These are phyloP conservation scores for Vanessa cardui DNA, from an alignment of 2,888 invertebrate species.

Conservation along the genomic window DNA sequence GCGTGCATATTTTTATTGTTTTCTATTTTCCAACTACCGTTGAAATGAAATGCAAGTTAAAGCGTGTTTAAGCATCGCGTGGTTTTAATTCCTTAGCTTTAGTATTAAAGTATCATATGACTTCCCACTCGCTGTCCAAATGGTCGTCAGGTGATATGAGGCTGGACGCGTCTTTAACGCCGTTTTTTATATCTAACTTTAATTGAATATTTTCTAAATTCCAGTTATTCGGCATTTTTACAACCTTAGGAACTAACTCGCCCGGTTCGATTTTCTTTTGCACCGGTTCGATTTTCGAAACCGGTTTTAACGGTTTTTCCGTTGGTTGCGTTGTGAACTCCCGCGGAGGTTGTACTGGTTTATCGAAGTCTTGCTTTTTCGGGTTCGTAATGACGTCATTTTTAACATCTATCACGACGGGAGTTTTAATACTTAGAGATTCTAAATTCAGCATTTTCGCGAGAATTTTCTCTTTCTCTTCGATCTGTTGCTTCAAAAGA, in stretches of 20 bases:
- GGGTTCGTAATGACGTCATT: conserved; percentile 21
- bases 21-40: not conserved
- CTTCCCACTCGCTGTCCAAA: conserved; percentile 75
- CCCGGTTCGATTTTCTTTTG: conserved; percentile 33
- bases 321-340: conserved; percentile 16
- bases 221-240: conserved; percentile 83
- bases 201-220: conserved; percentile 79
- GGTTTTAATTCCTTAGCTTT: not conserved
- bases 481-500: conserved; percentile 87
- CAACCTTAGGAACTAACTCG: conserved; percentile 74
- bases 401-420: conserved; percentile 30
- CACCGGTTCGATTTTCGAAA: conserved; percentile 30
- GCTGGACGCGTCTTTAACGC: conserved; percentile 51
- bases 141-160: conserved; percentile 68
- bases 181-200: conserved; percentile 62
- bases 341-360: conserved; percentile 30
- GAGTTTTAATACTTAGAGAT: conserved; percentile 63
- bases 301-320: conserved; percentile 26
- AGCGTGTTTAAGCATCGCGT: conserved; percentile 26
- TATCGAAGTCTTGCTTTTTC: conserved; percentile 23
- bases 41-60: not conserved
- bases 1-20: not conserved
- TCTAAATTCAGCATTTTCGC: conserved; percentile 86
- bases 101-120: conserved; percentile 48
- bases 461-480: conserved; percentile 88